Evolutionary conservation across 2,797 vertebrate species (phyloP).

Genomic region (Cossypha dichroa): DNA sequence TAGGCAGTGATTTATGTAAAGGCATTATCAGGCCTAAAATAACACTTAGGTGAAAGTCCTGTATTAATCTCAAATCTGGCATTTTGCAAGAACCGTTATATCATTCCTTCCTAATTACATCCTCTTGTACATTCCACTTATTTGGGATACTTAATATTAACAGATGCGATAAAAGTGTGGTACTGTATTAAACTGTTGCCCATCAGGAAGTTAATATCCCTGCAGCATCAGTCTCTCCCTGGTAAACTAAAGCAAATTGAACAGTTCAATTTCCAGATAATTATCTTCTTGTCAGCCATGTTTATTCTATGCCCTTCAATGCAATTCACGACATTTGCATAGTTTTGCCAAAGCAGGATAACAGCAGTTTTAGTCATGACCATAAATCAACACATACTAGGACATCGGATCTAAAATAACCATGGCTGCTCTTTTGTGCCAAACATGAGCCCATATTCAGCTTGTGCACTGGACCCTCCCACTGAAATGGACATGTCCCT

Average conservation of each 20-base stretch:
- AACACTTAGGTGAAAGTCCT: background rate
- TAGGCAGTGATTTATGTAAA: background rate
- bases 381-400: background rate
- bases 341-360: background rate
- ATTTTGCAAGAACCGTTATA: background rate
- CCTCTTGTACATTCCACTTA: background rate
- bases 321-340: background rate
- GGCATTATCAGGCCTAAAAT: background rate
- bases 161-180: background rate
- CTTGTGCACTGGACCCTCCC: background rate
- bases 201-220: background rate
- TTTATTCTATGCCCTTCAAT: background rate
- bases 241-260: background rate
- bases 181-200: background rate
- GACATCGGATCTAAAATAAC: background rate
- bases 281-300: background rate
- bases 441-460: background rate
- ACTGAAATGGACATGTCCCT: background rate
- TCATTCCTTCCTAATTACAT: background rate
- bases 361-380: background rate
- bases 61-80: background rate
- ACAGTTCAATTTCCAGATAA: background rate
- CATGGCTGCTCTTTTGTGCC: background rate
- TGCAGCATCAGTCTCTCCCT: background rate
- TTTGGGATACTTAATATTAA: background rate